phyloP scores from a whole-genome alignment of 2,888 invertebrate genomes.

The Prostheceraeus crozeri region DNA sequence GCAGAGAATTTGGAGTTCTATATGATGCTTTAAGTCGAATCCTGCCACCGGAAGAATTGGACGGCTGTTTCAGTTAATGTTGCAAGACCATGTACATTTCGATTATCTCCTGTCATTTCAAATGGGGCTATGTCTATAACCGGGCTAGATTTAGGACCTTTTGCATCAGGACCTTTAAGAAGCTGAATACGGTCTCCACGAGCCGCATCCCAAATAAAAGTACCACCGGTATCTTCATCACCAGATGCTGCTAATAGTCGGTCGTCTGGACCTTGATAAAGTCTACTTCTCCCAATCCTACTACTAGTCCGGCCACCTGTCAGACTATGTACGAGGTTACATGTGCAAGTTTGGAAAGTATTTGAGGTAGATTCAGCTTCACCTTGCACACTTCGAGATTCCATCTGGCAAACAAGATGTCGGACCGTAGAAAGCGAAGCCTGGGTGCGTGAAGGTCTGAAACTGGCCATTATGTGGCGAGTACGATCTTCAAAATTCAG shows the following conservation, averaged over 20 bases:
- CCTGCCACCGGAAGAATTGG: neutral
- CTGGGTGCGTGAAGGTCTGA: neutral
- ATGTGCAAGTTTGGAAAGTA: neutral
- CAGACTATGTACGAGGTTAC: neutral
- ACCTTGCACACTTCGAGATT: neutral
- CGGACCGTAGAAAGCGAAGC: neutral
- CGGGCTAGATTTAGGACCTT: too few relatives aligned
- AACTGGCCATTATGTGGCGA: neutral
- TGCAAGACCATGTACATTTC: slow-evolving; percentile 7
- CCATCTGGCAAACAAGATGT: neutral
- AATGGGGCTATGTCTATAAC: neutral
- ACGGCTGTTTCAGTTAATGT: neutral
- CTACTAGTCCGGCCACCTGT: neutral
- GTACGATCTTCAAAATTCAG: neutral
- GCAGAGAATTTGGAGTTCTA: too few relatives aligned
- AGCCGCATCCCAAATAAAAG: neutral
- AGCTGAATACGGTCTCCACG: neutral
- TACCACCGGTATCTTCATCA: neutral
- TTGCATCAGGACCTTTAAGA: neutral
- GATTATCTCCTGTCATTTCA: neutral
- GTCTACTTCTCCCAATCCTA: neutral
- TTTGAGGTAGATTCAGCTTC: neutral
- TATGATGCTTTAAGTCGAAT: too few relatives aligned
- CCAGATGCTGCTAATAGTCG: neutral
- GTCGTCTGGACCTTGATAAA: neutral